phyloP scores from a whole-genome alignment of 1,140 invertebrate species.

The Bacillus rossius region DNA sequence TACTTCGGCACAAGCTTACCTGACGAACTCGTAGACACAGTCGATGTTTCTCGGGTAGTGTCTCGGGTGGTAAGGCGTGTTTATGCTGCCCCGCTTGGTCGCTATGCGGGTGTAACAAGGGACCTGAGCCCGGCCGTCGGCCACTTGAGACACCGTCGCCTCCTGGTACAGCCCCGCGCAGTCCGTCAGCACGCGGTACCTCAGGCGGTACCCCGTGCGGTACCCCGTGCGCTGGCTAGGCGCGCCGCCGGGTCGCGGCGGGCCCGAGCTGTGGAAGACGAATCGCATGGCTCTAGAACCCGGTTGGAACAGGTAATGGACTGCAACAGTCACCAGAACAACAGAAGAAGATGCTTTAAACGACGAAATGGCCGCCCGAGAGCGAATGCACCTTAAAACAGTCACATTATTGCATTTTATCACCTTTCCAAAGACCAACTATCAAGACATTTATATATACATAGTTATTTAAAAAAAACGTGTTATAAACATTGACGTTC shows the following conservation, averaged over 20 bases:
- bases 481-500: too few species aligned
- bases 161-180: conserved; percentile 34
- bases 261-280: conserved; percentile 29
- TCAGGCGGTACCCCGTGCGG: conserved; percentile 34
- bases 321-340: conserved; percentile 19
- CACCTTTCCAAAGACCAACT: too few species aligned
- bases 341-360: neutral
- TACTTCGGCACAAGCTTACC: too few species aligned
- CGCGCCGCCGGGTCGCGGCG: conserved; percentile 11
- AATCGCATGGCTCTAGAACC: conserved; percentile 34
- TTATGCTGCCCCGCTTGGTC: conserved; percentile 34
- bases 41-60: conserved; percentile 36
- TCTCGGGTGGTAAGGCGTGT: conserved; percentile 36
- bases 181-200: conserved; percentile 30
- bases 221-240: neutral
- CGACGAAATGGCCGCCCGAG: neutral
- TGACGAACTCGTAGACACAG: conserved; percentile 39
- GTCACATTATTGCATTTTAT: too few species aligned
- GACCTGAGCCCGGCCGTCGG: conserved; percentile 18
- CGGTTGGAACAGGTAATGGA: conserved; percentile 37
- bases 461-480: too few species aligned
- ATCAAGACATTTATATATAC: too few species aligned
- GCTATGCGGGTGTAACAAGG: conserved; percentile 36
- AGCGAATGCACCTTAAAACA: too few species aligned
- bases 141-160: conserved; percentile 31